phyloP scores from a whole-genome alignment of 2,113 vertebrate genomes.

The Dipodomys ordii region DNA sequence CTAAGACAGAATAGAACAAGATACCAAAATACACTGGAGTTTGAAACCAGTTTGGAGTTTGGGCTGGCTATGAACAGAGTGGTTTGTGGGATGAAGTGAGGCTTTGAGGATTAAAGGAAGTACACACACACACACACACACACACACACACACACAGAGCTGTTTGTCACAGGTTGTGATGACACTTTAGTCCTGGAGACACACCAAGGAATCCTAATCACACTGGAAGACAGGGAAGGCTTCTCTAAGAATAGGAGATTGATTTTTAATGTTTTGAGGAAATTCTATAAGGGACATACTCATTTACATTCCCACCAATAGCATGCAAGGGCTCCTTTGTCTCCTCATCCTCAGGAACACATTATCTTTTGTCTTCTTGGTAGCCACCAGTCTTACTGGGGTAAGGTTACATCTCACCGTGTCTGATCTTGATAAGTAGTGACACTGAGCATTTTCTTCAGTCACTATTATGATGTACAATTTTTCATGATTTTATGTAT shows the following conservation, averaged over 20 bases:
- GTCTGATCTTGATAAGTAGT: background rate
- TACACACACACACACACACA: accelerated
- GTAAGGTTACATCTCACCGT: background rate
- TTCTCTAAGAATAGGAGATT: background rate
- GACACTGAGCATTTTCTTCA: background rate
- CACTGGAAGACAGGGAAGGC: accelerated
- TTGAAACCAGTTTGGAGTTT: background rate
- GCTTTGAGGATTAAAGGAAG: background rate
- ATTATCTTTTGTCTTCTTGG: background rate
- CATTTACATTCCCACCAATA: background rate
- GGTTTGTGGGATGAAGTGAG: background rate
- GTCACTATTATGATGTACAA: no score
- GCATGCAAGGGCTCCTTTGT: background rate
- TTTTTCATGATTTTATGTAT: background rate
- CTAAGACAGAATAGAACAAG: background rate
- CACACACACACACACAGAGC: no score
- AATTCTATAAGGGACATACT: background rate
- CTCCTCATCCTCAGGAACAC: background rate
- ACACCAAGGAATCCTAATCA: background rate
- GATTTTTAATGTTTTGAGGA: background rate
- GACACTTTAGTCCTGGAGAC: no score
- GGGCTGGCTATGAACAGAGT: background rate
- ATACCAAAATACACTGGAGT: background rate
- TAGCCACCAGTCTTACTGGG: background rate
- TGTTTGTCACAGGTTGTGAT: accelerated